Evolutionary conservation across 2,797 vertebrate genomes (phyloP).

Genomic region (Carduelis carduelis): DNA sequence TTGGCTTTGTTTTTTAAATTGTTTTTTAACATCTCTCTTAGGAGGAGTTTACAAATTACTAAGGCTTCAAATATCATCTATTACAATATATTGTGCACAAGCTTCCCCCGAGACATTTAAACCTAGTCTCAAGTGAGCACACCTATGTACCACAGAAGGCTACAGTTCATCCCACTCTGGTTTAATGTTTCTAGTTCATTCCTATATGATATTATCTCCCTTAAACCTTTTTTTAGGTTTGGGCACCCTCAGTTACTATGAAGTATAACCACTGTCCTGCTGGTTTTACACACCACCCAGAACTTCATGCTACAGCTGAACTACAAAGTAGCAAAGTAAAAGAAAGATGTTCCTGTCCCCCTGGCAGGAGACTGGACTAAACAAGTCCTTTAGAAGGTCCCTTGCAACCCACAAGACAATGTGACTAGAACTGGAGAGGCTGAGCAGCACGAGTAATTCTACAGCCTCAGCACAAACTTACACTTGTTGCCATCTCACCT

Average conservation of each 20-base stretch:
- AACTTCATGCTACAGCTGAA: neutral
- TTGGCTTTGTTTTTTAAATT: neutral
- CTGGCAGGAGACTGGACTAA: neutral
- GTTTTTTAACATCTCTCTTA: neutral
- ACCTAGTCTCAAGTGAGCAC: neutral
- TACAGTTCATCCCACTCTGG: neutral
- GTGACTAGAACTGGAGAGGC: neutral
- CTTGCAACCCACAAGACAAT: neutral
- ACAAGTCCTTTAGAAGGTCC: neutral
- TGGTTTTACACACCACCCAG: neutral
- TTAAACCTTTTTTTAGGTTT: neutral
- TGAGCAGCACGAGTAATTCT: neutral
- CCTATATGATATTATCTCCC: neutral
- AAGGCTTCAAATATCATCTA: neutral
- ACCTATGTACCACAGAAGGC: neutral
- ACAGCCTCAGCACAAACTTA: neutral
- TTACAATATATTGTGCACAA: neutral
- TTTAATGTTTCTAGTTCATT: neutral
- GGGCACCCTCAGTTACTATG: neutral
- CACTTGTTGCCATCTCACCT: neutral
- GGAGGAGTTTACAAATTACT: neutral
- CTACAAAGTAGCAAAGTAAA: neutral
- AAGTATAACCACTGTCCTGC: neutral
- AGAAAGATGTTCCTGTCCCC: neutral
- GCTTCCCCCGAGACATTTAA: neutral